Conservation (phyloP, 2,888 invertebrate species). For the Acleris holmiana region DNA sequence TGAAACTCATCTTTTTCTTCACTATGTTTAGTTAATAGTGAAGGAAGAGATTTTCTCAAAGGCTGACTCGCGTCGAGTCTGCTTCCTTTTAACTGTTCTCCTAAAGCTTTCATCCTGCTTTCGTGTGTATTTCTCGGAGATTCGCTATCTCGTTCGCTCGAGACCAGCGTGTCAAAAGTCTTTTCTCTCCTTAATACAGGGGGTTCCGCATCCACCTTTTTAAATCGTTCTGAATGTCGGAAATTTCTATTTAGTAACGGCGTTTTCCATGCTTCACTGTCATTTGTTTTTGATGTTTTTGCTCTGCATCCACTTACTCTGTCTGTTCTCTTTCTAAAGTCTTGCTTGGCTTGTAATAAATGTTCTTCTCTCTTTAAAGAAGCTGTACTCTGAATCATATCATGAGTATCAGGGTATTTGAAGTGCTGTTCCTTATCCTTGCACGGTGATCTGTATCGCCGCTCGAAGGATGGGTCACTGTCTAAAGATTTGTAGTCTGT, state of each 20-base stretch:
- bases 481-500: conserved; percentile 74
- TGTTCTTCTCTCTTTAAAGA: conserved; percentile 77
- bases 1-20: conserved; percentile 84
- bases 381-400: conserved; percentile 73
- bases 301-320: conserved; percentile 78
- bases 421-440: conserved; percentile 76
- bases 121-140: conserved; percentile 67
- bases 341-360: conserved; percentile 78
- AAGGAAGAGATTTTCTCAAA: conserved; percentile 82
- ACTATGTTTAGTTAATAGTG: conserved; percentile 77
- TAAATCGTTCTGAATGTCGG: conserved; percentile 79
- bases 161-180: conserved; percentile 76
- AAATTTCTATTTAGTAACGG: conserved; percentile 76
- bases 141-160: conserved; percentile 65
- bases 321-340: conserved; percentile 76
- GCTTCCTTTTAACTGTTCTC: conserved; percentile 64
- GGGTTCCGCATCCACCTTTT: conserved; percentile 66
- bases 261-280: conserved; percentile 77
- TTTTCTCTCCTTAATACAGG: conserved; percentile 76
- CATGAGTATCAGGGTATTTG: conserved; percentile 71
- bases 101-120: conserved; percentile 63
- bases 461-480: conserved; percentile 68
- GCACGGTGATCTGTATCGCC: conserved; percentile 73
- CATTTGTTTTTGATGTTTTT: conserved; percentile 74
- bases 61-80: conserved; percentile 68